Conservation (phyloP, 30 jellyfish, hydroid and myxozoan genomes). For the Catostylus mosaicus region DNA sequence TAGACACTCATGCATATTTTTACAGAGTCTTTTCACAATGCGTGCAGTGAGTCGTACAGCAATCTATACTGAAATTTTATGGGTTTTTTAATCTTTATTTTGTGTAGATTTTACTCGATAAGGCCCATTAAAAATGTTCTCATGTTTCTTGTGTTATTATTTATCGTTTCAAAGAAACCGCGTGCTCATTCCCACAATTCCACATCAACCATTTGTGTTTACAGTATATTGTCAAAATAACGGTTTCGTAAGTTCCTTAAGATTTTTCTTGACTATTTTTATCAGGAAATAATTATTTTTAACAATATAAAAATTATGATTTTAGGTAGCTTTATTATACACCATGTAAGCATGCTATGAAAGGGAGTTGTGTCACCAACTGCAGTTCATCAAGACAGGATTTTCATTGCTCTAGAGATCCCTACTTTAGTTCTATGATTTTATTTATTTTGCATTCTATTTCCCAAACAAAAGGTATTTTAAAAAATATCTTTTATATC, state of each 20-base stretch:
- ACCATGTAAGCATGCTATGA: too few species aligned
- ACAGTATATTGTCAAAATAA: background rate
- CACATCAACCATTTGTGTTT: background rate
- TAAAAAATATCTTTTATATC: too few species aligned
- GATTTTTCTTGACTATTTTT: background rate
- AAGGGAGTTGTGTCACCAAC: too few species aligned
- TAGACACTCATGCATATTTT: conserved; percentile 43
- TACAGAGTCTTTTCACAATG: background rate
- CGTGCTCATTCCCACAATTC: background rate
- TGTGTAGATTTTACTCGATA: background rate
- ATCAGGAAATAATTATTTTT: conserved; percentile 1
- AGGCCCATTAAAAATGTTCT: background rate
- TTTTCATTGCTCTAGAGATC: too few species aligned
- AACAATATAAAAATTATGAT: background rate
- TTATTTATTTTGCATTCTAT: too few species aligned
- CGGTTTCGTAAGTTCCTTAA: background rate
- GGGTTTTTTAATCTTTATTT: background rate
- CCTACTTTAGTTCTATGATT: too few species aligned
- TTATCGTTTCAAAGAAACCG: background rate
- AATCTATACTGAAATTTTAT: background rate
- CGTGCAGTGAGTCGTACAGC: background rate
- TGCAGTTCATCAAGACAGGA: too few species aligned
- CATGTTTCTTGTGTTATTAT: conserved; percentile 1
- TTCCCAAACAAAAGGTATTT: too few species aligned
- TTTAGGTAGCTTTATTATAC: conserved; percentile 1